Evolutionary conservation across 2,888 invertebrate species (phyloP).

Genomic region (Xanthia togata): DNA sequence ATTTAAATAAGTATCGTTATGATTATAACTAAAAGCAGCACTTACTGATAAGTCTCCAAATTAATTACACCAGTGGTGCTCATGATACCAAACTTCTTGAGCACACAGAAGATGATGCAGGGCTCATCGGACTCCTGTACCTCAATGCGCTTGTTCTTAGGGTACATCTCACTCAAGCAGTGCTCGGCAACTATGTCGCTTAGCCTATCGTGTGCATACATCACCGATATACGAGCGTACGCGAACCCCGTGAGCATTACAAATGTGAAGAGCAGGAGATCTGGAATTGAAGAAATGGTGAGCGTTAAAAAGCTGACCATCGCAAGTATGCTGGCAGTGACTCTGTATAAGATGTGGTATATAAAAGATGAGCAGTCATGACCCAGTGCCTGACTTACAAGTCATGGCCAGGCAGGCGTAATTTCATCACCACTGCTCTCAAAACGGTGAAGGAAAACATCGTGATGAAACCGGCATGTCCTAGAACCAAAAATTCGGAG

Average conservation of each 20-base stretch:
- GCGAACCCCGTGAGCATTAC: constrained; percentile 67
- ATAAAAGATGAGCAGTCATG: neutral
- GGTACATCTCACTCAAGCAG: constrained; percentile 85
- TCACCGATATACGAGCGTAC: constrained; percentile 82
- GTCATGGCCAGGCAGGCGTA: no score
- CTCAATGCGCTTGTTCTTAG: constrained; percentile 77
- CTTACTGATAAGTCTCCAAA: constrained; percentile 83
- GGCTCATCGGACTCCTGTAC: constrained; percentile 85
- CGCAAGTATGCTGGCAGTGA: no score
- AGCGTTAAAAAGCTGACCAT: neutral
- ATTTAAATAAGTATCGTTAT: neutral
- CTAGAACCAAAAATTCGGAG: no score
- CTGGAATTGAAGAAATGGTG: constrained; percentile 51
- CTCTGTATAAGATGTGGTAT: neutral
- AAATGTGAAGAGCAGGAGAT: constrained; percentile 58
- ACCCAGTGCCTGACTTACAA: no score
- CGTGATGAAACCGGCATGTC: no score
- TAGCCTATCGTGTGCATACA: constrained; percentile 85
- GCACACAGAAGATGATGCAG: constrained; percentile 86
- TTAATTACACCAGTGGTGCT: constrained; percentile 80
- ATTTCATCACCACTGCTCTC: neutral
- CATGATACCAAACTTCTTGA: constrained; percentile 86
- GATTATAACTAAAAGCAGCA: neutral
- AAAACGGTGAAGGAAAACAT: no score
- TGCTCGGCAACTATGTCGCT: constrained; percentile 82